phyloP scores from a whole-genome alignment of 1,140 invertebrate species.

The Calliphora vicina region DNA sequence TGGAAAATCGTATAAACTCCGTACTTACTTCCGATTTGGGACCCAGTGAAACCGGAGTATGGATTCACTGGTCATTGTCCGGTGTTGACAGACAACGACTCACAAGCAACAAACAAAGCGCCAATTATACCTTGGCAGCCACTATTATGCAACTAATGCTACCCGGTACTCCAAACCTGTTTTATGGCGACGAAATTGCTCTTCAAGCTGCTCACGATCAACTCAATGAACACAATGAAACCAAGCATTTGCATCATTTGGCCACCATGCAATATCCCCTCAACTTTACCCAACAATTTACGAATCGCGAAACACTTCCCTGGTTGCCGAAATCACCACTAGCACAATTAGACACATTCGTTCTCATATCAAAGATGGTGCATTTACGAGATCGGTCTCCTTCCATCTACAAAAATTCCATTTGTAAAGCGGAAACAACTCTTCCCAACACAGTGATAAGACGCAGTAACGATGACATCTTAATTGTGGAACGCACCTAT shows the following conservation, averaged over 20 bases:
- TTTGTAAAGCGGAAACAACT: slow-evolving; percentile 70
- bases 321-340: slow-evolving; percentile 68
- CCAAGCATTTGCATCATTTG: slow-evolving; percentile 72
- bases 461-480: slow-evolving; percentile 69
- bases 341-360: slow-evolving; percentile 65
- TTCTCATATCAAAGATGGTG: slow-evolving; percentile 67
- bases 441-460: slow-evolving; percentile 72
- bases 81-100: slow-evolving; percentile 67
- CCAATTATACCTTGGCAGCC: slow-evolving; percentile 71
- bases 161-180: slow-evolving; percentile 81
- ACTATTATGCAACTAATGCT: slow-evolving; percentile 76
- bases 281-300: slow-evolving; percentile 62
- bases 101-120: slow-evolving; percentile 63
- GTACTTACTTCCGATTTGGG: slow-evolving; percentile 67
- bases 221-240: slow-evolving; percentile 69
- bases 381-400: slow-evolving; percentile 69
- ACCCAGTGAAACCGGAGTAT: slow-evolving; percentile 63
- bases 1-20: slow-evolving; percentile 68
- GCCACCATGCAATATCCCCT: slow-evolving; percentile 70
- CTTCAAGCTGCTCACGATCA: slow-evolving; percentile 64
- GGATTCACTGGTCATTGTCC: slow-evolving; percentile 81
- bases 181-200: slow-evolving; percentile 83
- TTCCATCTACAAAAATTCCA: slow-evolving; percentile 74
- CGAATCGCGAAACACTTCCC: slow-evolving; percentile 64
- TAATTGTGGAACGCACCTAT: slow-evolving; percentile 79